These are phyloP conservation scores for Characodon lateralis DNA, from an alignment of 2,797 vertebrate species.

Conservation along the genomic window DNA sequence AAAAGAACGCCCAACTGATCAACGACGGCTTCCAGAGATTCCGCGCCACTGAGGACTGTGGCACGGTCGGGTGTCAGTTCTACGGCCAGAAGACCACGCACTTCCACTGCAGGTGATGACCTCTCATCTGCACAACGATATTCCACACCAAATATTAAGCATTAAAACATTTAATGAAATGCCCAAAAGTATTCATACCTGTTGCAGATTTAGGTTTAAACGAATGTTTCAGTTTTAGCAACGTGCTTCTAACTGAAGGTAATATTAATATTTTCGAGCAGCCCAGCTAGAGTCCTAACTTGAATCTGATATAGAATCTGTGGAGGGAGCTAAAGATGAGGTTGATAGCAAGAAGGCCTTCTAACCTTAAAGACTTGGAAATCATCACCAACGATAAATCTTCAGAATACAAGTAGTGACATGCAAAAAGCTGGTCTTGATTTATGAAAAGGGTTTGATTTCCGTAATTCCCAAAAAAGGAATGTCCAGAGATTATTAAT, in stretches of 20 bases:
- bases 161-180: background rate
- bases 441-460: background rate
- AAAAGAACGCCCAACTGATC: conserved; percentile 99
- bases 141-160: background rate
- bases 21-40: conserved; percentile 99
- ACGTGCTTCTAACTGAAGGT: background rate
- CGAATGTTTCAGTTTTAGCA: background rate
- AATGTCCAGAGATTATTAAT: background rate
- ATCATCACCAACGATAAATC: background rate
- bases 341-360: background rate
- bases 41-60: conserved; percentile 97
- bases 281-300: background rate
- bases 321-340: background rate
- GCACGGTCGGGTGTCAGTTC: conserved; percentile 95
- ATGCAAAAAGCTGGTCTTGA: background rate
- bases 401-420: background rate
- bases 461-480: background rate
- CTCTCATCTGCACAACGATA: background rate
- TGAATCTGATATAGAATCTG: background rate
- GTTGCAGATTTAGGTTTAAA: background rate
- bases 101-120: conserved; percentile 96
- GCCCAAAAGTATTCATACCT: background rate
- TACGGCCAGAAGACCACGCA: conserved; percentile 99
- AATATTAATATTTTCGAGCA: background rate
- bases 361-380: background rate